Evolutionary conservation across 1,140 invertebrate genomes (phyloP).

Genomic region (Amphibalanus amphitrite): DNA sequence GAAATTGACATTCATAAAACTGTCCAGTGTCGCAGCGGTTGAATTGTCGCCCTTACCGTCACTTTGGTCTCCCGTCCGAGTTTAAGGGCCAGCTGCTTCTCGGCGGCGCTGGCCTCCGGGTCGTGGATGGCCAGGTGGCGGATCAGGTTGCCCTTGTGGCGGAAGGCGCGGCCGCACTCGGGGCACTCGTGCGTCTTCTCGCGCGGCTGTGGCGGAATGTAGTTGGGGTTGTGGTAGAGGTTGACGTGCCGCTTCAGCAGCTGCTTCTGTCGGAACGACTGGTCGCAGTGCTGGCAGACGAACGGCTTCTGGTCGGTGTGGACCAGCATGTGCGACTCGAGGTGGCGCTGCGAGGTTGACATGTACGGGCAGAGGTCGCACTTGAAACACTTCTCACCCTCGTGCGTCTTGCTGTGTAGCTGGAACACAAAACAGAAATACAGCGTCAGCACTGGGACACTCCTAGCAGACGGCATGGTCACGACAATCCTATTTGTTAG

Average conservation of each 20-base stretch:
- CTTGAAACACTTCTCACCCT: conserved; percentile 94
- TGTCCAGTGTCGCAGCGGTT: no score
- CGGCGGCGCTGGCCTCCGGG: conserved; percentile 57
- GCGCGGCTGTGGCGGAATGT: conserved; percentile 64
- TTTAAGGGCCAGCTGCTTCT: conserved; percentile 54
- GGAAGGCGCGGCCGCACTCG: conserved; percentile 63
- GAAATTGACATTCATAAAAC: no score
- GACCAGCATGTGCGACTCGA: conserved; percentile 91
- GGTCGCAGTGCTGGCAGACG: conserved; percentile 58
- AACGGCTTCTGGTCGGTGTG: conserved; percentile 87
- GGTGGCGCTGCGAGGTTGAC: conserved; percentile 72
- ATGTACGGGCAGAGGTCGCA: conserved; percentile 90
- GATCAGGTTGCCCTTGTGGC: conserved; percentile 85
- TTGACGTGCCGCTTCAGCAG: conserved; percentile 79
- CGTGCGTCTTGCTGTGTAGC: conserved; percentile 70
- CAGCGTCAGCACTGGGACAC: background rate
- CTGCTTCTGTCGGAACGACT: conserved; percentile 73
- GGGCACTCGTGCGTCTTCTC: conserved; percentile 82
- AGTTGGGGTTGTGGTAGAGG: conserved; percentile 84
- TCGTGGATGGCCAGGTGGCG: conserved; percentile 81
- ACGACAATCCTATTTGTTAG: no score
- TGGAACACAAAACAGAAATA: conserved; percentile 22
- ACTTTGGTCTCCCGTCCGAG: conserved; percentile 44
- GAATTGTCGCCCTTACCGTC: no score
- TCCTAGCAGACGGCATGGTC: no score